A percentile compares a stretch with the other conserved stretches of the same genome.
Conservation (phyloP, 2,113 vertebrate species). For the Scalopus aquaticus region DNA sequence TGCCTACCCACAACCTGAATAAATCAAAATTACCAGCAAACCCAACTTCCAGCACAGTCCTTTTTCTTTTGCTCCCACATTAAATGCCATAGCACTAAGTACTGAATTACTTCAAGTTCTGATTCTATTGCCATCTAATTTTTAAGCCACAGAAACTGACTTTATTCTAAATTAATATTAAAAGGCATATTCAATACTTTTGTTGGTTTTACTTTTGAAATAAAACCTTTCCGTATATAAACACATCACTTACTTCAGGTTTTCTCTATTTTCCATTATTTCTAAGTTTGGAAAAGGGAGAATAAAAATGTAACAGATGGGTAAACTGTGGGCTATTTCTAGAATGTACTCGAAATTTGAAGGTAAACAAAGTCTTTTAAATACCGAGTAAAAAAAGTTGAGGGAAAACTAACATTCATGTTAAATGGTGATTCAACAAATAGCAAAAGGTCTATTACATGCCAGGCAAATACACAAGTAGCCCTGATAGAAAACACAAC, state of each 20-base stretch:
- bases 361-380: neutral
- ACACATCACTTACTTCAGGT: neutral
- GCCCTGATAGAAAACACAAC: neutral
- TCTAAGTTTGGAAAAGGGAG: neutral
- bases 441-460: neutral
- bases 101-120: conserved; percentile 56
- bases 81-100: conserved; percentile 24
- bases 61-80: neutral
- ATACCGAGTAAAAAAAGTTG: neutral
- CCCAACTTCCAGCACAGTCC: neutral
- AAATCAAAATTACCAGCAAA: conserved; percentile 64
- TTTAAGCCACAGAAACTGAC: conserved; percentile 74
- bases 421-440: neutral
- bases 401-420: neutral
- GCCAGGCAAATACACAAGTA: neutral
- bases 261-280: conserved; percentile 18
- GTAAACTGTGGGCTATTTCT: neutral
- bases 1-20: conserved; percentile 57
- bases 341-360: neutral
- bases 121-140: conserved; percentile 61
- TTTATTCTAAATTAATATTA: conserved; percentile 75
- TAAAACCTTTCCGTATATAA: conserved; percentile 66
- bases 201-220: conserved; percentile 73
- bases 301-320: neutral
- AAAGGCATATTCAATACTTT: conserved; percentile 61